Conservation (phyloP, 2,797 vertebrate genomes). For the Neosalanx taihuensis region DNA sequence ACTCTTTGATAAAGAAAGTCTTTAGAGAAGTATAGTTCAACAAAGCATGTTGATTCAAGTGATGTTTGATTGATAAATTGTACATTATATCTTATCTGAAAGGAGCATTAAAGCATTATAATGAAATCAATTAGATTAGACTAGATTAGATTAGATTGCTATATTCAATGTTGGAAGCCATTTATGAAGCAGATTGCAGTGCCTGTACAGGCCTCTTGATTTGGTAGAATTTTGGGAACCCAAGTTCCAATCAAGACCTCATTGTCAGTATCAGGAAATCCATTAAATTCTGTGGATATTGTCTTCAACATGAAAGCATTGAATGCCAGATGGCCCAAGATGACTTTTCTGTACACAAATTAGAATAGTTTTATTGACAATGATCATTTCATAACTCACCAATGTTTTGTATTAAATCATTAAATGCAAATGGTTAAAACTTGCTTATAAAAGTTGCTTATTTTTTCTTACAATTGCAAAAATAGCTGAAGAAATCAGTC, state of each 20-base stretch:
- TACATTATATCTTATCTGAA: too few species aligned
- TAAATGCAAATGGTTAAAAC: background rate
- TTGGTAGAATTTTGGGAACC: background rate
- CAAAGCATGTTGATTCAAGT: background rate
- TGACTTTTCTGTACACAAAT: background rate
- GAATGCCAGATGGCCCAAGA: background rate
- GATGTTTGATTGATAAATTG: background rate
- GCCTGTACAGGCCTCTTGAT: background rate
- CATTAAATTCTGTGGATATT: background rate
- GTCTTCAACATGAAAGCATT: too few species aligned
- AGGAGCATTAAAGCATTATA: too few species aligned
- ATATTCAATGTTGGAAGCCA: background rate
- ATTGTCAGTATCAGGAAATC: background rate
- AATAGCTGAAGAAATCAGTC: background rate
- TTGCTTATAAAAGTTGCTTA: too few species aligned
- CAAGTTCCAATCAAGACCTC: background rate
- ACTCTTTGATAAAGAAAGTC: too few species aligned
- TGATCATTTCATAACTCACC: background rate
- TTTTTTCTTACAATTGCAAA: background rate
- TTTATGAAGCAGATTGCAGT: background rate
- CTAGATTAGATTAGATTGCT: background rate
- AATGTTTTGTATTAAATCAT: background rate
- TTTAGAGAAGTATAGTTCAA: too few species aligned
- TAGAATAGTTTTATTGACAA: background rate
- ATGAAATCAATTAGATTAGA: too few species aligned